Base-by-base conservation (phyloP, 2,888 invertebrate species). In the Pyralis farinalis region DNA sequence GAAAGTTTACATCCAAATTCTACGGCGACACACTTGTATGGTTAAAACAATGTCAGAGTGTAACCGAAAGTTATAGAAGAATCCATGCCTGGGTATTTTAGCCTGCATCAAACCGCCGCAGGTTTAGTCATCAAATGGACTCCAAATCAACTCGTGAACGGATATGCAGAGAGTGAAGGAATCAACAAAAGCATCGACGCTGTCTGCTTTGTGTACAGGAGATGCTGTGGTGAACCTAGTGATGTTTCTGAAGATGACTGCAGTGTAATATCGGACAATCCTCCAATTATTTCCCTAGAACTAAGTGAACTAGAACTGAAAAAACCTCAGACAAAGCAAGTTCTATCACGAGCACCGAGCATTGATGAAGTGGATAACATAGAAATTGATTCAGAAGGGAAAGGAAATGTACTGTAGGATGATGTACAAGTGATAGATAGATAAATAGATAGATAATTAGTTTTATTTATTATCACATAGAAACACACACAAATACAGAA, bases 81-180 rank as follows among this genome's bases (percentile, higher is more conserved):
- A 65, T 93, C 95, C 0, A 94, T 97, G 91, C 94, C 96, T 0
- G 98, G 98, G 8, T 98, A 98, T 76, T 89, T 98, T 51, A 97
- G 97, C 49, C 90, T 98, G 9, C 98, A 98, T 75, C 97, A 97
- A 77, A 94, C 93, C 28, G 91, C 94, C 0, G 93, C 93, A 27
- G 93, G 93, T 0, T 86, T 98, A 35, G 94, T 94, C 37, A 94
- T 98, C 55, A 98, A 98, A 85, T 98, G 98, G 98, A 98, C 97
- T 0, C 98, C 98, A 0, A 98, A 98, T 81, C 97, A 98, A 72
- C 88, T 98, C 37, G 98, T 98, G 97, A 97, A 97, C 68, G 96
- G 96, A 0, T 94, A 94, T 55, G 91, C 91, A 1, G 93, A 93
- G 55, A 84, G 89, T 42, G 94, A 94, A 55, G 90, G 90, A 8